A percentile compares a stretch with the other conserved stretches of the same genome.
Evolutionary conservation across 2,888 invertebrate genomes (phyloP).

Genomic region (Sesia apiformis): DNA sequence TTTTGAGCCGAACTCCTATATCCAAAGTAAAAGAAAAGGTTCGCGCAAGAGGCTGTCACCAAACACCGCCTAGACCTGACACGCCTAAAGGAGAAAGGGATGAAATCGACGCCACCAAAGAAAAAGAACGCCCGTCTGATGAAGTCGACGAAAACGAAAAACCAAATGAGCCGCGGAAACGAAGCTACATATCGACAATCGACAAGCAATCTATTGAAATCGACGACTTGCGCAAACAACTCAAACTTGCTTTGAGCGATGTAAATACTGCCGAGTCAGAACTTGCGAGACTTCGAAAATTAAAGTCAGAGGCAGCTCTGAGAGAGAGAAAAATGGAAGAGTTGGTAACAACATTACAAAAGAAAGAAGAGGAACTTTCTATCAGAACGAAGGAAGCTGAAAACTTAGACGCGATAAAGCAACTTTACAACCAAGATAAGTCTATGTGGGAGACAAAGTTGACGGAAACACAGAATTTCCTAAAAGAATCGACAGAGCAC

Average conservation of each 20-base stretch:
- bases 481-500: conserved; percentile 79
- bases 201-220: conserved; percentile 80
- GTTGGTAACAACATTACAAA: conserved; percentile 81
- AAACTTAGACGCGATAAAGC: conserved; percentile 75
- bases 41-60: conserved; percentile 75
- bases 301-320: conserved; percentile 80
- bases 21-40: conserved; percentile 70
- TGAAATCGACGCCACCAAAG: conserved; percentile 70
- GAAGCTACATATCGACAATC: conserved; percentile 71
- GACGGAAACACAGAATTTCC: conserved; percentile 79
- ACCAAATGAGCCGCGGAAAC: conserved; percentile 62
- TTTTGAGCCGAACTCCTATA: conserved; percentile 74
- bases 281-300: conserved; percentile 79
- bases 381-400: conserved; percentile 82
- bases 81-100: conserved; percentile 71
- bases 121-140: conserved; percentile 43
- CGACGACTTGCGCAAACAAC: conserved; percentile 80
- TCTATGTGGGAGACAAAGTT: conserved; percentile 79
- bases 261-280: conserved; percentile 81
- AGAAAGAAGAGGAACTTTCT: conserved; percentile 84
- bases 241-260: conserved; percentile 77
- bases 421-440: conserved; percentile 77
- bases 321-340: conserved; percentile 86
- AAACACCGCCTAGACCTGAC: conserved; percentile 64
- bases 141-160: conserved; percentile 63